These are phyloP conservation scores for Corythoichthys haematopterus DNA, from an alignment of 2,113 vertebrate genomes.

Conservation along the genomic window DNA sequence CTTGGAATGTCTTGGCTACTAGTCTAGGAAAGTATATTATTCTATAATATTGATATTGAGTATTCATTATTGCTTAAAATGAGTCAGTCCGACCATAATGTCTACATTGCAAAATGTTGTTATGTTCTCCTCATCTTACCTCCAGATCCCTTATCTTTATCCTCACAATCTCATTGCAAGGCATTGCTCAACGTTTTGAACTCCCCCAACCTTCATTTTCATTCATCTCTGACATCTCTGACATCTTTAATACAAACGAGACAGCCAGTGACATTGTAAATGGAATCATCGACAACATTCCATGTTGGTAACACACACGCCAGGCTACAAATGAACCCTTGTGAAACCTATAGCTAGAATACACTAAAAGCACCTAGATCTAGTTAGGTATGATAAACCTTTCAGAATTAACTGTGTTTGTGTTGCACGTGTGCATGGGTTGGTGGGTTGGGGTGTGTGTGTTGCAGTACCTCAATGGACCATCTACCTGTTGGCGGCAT, in stretches of 20 bases:
- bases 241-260: background rate
- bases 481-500: slow-evolving; percentile 49
- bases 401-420: background rate
- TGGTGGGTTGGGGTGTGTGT: background rate
- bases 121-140: background rate
- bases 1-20: too few species aligned
- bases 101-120: background rate
- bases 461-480: slow-evolving; percentile 81
- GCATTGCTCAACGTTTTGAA: background rate
- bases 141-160: slow-evolving; percentile 18
- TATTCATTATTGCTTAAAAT: background rate
- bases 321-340: too few species aligned
- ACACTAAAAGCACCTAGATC: too few species aligned
- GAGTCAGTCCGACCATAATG: background rate
- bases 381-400: too few species aligned
- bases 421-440: background rate
- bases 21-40: too few species aligned
- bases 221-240: background rate
- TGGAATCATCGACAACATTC: background rate
- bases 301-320: background rate
- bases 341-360: too few species aligned
- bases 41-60: too few species aligned
- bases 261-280: background rate
- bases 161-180: background rate
- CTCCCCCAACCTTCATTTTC: background rate